A percentile compares a stretch with the other conserved stretches of the same genome.
Conservation (phyloP, 37 sponge, comb jelly and placozoan species). For the Dysidea cf. avara region DNA sequence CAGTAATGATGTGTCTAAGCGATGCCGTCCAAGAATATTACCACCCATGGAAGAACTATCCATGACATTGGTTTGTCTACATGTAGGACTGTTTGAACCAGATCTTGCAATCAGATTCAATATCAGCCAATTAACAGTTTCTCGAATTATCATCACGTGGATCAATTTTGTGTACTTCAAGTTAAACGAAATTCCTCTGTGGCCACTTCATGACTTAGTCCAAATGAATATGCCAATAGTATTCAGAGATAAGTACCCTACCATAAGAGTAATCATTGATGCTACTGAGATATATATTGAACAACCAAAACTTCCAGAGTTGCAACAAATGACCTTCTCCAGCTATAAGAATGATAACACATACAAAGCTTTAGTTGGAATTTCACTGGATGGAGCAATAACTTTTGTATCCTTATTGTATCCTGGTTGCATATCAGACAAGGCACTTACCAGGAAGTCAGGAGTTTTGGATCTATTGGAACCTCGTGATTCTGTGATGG, state of each 20-base stretch:
- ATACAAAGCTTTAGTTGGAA: constrained; percentile 43
- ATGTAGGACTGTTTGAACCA: constrained; percentile 21
- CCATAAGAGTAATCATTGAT: constrained; percentile 32
- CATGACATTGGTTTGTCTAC: constrained; percentile 17
- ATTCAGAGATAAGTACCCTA: constrained; percentile 34
- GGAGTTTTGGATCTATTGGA: constrained; percentile 44
- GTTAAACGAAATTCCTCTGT: too few species aligned
- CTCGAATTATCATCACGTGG: constrained; percentile 36
- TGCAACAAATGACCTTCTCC: constrained; percentile 49
- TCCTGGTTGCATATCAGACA: constrained; percentile 54
- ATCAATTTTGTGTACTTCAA: too few species aligned
- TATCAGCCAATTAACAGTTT: constrained; percentile 23
- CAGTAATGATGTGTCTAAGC: neutral
- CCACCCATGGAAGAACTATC: constrained; percentile 34
- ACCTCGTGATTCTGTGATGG: constrained; percentile 52
- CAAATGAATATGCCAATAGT: constrained; percentile 21
- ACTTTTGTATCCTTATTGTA: constrained; percentile 24
- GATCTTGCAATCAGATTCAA: constrained; percentile 31
- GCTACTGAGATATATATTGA: constrained; percentile 49
- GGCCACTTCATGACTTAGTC: constrained; percentile 26
- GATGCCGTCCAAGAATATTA: constrained; percentile 5
- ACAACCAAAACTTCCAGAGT: constrained; percentile 29
- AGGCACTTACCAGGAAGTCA: constrained; percentile 28
- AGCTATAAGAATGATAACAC: constrained; percentile 63
- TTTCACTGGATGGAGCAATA: constrained; percentile 47